Evolutionary conservation across 2,888 invertebrate species (phyloP).

Genomic region (Oxyteleia sp.): DNA sequence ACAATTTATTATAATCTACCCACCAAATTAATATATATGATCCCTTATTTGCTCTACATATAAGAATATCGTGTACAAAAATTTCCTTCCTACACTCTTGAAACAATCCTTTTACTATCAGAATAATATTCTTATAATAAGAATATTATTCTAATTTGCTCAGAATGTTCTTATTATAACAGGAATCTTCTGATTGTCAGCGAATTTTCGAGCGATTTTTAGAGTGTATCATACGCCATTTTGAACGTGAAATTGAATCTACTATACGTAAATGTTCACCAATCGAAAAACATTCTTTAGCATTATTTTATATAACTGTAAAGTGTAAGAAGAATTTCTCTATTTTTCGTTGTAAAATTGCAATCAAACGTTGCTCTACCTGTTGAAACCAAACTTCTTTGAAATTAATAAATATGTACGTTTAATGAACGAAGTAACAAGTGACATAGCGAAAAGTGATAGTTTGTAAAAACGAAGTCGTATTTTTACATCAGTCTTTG

Average conservation of each 20-base stretch:
- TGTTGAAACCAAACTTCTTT: background rate
- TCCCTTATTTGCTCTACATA: constrained; percentile 21
- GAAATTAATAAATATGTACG: constrained; percentile 5
- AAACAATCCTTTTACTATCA: too few relatives aligned
- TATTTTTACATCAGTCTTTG: constrained; percentile 51
- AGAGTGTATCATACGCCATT: constrained; percentile 7
- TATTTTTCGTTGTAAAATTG: constrained; percentile 20
- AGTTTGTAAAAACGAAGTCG: constrained; percentile 30
- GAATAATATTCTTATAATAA: too few relatives aligned
- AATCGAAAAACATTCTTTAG: constrained; percentile 11
- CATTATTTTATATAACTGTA: constrained; percentile 20
- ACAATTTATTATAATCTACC: constrained; percentile 9
- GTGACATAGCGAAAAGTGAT: constrained; percentile 11
- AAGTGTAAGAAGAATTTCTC: constrained; percentile 5
- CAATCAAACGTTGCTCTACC: constrained; percentile 1
- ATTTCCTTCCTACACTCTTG: background rate
- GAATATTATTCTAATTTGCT: too few relatives aligned
- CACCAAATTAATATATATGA: constrained; percentile 12
- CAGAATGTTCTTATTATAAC: too few relatives aligned
- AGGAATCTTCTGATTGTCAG: too few relatives aligned
- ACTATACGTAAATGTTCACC: constrained; percentile 8
- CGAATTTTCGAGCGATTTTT: too few relatives aligned
- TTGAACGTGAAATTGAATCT: constrained; percentile 3
- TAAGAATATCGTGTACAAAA: constrained; percentile 35
- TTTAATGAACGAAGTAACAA: constrained; percentile 3